Conservation (phyloP, 2,888 invertebrate species). For the Blera fallax region DNA sequence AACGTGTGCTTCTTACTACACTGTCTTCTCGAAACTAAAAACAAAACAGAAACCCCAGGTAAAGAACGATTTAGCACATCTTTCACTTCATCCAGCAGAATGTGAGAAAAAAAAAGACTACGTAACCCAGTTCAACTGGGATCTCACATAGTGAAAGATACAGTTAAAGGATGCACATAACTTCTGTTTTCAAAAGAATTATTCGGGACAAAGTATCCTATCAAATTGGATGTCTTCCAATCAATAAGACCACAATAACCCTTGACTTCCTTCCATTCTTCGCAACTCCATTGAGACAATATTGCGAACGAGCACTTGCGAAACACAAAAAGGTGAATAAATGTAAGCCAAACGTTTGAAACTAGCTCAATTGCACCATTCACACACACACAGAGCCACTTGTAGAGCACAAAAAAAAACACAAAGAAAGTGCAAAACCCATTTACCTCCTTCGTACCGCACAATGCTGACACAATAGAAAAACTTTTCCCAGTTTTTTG, state of each 20-base stretch:
- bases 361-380: constrained; percentile 61
- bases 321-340: constrained; percentile 32
- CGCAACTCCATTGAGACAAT: constrained; percentile 23
- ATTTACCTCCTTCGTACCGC: constrained; percentile 29
- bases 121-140: no score
- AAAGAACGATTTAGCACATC: no score
- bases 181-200: neutral
- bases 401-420: constrained; percentile 6
- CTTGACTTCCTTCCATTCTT: constrained; percentile 52
- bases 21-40: no score
- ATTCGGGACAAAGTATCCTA: neutral
- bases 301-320: constrained; percentile 7
- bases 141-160: neutral
- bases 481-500: neutral
- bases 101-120: no score
- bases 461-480: constrained; percentile 27
- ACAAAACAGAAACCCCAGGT: no score
- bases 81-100: no score
- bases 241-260: constrained; percentile 34
- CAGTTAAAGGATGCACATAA: neutral
- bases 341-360: constrained; percentile 49
- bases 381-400: constrained; percentile 24
- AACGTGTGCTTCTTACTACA: no score
- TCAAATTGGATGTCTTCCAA: constrained; percentile 20
- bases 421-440: constrained; percentile 54